Base-by-base conservation (phyloP, 2,797 vertebrate species). In the Coracias cyanogaster region DNA sequence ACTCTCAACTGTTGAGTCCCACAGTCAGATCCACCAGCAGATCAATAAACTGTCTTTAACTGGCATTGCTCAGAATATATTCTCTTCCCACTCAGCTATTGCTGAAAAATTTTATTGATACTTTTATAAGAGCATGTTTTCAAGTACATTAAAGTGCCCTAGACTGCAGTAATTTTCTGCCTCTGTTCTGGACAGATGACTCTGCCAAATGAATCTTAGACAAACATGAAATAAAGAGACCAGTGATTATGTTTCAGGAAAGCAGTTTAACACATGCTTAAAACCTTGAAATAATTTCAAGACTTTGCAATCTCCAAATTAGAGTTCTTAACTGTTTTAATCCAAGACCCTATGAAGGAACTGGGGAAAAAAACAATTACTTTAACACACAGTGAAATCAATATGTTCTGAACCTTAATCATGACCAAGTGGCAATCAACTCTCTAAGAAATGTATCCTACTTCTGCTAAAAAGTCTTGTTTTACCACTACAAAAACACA, bases 41-140 rank as follows among this genome's bases (percentile, higher is more conserved):
- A 90, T 25, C 45, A 76, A 88, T 48, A 31, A 15, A 33, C 13
- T 18, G 31, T 4, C 25, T 90, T 76, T 51, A 43, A 48, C 15
- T 69, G 65, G 24, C 41, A 28, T 5, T 52, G 45, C 55, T 72
- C 35, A 72, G 73, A 83, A 62, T 28, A 15, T 28, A 66, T 43
- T 73, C 48, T 84, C 80, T 77, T 80, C 81, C 45, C 18, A n/a
- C 31, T 67, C 90, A 95, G 93, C 81, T 89, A 86, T 37, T 82
- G 33, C 49, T 82, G 60, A 87, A 90, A 84, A 91, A 72, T 67
- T 37, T 41, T 39, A 18, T 10, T 60, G 49, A 85, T 58, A 29
- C 15, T 77, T 79, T 57, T 10, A 51, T 52, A 66, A 89, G 91
- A 72, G 35, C 3, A 4, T 26, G 10, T 66, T 60, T 76, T 64